Base-by-base conservation (phyloP, 2,113 vertebrate genomes). In the Actinemys pallida region DNA sequence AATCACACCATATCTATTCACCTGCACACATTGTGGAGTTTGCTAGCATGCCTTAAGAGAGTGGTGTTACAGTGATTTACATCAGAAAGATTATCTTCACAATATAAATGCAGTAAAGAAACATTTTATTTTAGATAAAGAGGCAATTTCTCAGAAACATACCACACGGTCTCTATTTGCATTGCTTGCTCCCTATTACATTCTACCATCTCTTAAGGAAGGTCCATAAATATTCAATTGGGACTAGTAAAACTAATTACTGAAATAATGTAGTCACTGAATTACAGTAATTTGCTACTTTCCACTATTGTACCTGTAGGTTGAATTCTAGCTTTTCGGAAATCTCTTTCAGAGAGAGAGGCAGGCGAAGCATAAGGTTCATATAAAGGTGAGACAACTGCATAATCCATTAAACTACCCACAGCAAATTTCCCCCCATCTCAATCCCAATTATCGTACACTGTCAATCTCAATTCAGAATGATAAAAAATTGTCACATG, bases 361-460 rank as follows among this genome's bases (percentile, higher is more conserved):
- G 90, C 39, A 89, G 89, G 1, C 87, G 59, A 86, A 95, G 95
- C 45, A 80, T 54, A 84, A 76, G 53, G 47, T 91, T 94, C 49
- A 75, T 65, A 83, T 83, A 93, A 97, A 97, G 72, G 90, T 95
- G 95, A 96, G 84, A 90, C 4, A 9, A 76, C 81, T 93, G 65
- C 16, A 1, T 19, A 65, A 87, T 49, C 13, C 54, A 53, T 87
- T 94, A 83, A 97, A 89, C 93, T 78, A 29, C 42, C 89, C 87
- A 79, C 35, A 0, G 0, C 62, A 85, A 87, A 87, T 5, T 8
- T 52, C 47, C 56, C 59, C 81, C 96, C 47, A 83, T 89, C 86
- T 97, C 91, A 83, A 82, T 87, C 87, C 81, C 56, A 86, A 90
- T 69, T 53, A 78, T 8, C 57, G 69, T 83, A 78, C 22, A 6